phyloP scores from a whole-genome alignment of 2,113 vertebrate genomes.

The Eulemur rufifrons region DNA sequence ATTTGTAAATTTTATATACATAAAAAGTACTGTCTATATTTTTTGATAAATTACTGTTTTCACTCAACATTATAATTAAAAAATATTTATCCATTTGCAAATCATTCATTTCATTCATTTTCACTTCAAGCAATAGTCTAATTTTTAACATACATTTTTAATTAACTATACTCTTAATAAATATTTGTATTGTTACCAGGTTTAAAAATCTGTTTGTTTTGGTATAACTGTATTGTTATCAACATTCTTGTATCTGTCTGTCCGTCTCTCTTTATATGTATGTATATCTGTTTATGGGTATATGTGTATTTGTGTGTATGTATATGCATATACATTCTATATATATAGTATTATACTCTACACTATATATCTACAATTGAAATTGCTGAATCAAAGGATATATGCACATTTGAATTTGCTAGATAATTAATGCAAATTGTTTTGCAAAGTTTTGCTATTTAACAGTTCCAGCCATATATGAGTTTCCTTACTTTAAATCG shows the following conservation, averaged over 20 bases:
- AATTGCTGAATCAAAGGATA: neutral
- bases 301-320: neutral
- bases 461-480: neutral
- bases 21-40: neutral
- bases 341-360: neutral
- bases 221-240: neutral
- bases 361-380: neutral
- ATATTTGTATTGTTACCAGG: neutral
- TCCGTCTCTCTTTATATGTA: neutral
- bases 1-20: neutral
- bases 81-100: neutral
- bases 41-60: neutral
- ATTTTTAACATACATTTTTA: neutral
- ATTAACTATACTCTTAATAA: neutral
- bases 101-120: conserved; percentile 14
- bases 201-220: neutral
- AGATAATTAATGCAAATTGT: neutral
- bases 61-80: neutral
- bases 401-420: neutral
- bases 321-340: neutral
- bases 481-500: neutral
- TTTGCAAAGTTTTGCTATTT: neutral
- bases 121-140: neutral
- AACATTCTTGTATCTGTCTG: neutral
- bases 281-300: neutral